Evolutionary conservation across 2,888 invertebrate species (phyloP).

Genomic region (Tinea pellionella): DNA sequence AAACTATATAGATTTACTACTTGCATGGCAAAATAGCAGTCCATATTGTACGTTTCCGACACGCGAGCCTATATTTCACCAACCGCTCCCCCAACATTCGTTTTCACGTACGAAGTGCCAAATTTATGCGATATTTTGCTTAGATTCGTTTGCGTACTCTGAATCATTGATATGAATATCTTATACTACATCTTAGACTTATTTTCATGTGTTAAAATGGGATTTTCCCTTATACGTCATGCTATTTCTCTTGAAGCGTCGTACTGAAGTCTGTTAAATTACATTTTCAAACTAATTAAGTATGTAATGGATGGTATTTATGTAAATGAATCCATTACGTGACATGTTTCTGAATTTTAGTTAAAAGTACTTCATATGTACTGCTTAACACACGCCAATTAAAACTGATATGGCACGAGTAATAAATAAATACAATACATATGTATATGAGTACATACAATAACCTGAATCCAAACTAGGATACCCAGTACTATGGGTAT

Average conservation of each 20-base stretch:
- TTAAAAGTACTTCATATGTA: background rate
- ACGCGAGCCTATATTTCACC: constrained; percentile 53
- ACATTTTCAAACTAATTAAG: background rate
- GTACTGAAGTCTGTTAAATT: background rate
- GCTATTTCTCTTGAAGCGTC: background rate
- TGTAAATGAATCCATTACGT: background rate
- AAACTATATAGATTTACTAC: constrained; percentile 1
- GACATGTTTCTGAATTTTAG: background rate
- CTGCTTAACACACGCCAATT: background rate
- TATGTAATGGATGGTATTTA: background rate
- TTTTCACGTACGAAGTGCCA: constrained; percentile 17
- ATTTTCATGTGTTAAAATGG: background rate
- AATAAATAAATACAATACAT: too few species aligned
- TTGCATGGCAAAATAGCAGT: background rate
- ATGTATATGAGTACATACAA: too few species aligned
- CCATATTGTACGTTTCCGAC: constrained; percentile 18
- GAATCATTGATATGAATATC: constrained; percentile 7
- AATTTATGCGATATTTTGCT: constrained; percentile 8
- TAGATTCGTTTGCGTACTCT: constrained; percentile 8
- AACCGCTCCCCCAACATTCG: constrained; percentile 30
- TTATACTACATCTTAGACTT: background rate
- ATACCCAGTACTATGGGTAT: too few species aligned
- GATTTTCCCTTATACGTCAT: background rate
- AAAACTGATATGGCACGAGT: too few species aligned
- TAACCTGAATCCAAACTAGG: too few species aligned